Evolutionary conservation across 1,140 invertebrate genomes (phyloP).

Genomic region (Macrotrachela quadricornifera): DNA sequence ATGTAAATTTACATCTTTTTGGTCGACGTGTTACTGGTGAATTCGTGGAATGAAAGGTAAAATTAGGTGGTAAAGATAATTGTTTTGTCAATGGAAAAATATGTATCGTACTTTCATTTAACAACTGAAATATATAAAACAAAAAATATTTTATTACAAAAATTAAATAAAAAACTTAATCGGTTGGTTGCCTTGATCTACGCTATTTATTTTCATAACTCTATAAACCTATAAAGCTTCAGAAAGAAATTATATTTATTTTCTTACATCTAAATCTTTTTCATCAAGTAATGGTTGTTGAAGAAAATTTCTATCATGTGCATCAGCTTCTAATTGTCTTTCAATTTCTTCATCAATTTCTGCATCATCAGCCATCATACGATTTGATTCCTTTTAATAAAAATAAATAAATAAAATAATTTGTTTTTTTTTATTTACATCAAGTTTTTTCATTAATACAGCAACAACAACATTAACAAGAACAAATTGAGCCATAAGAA

Average conservation of each 20-base stretch:
- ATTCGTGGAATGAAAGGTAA: not conserved
- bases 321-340: constrained; percentile 5
- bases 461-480: constrained; percentile 98
- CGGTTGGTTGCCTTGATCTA: too few relatives aligned
- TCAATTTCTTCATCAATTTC: constrained; percentile 9
- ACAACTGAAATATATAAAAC: too few relatives aligned
- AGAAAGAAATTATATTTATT: too few relatives aligned
- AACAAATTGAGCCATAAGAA: constrained; percentile 98
- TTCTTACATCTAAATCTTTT: too few relatives aligned
- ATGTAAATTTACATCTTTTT: too few relatives aligned
- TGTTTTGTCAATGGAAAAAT: not conserved
- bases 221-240: too few relatives aligned
- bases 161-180: too few relatives aligned
- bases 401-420: not conserved
- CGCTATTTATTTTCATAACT: too few relatives aligned
- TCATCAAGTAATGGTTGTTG: too few relatives aligned
- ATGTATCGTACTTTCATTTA: too few relatives aligned
- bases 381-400: constrained; percentile 20
- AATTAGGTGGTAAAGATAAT: constrained; percentile 5
- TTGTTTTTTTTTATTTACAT: constrained; percentile 35
- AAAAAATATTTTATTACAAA: too few relatives aligned
- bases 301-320: not conserved
- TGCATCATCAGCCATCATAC: constrained; percentile 19
- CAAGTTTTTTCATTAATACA: constrained; percentile 95
- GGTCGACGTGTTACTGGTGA: too few relatives aligned